Conservation (phyloP, 2,888 invertebrate genomes). For the Synergus umbraculus region DNA sequence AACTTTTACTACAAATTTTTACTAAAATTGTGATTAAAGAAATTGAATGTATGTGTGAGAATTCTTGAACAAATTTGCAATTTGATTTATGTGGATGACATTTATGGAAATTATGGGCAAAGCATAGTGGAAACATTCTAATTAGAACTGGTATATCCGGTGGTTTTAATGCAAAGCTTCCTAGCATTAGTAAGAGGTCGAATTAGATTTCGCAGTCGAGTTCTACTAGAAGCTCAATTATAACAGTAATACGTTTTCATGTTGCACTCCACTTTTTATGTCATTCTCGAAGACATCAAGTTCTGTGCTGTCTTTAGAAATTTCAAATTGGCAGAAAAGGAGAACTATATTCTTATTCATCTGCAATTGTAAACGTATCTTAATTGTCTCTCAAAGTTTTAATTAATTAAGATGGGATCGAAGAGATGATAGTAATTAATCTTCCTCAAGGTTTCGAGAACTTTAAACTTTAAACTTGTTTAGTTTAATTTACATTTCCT, state of each 20-base stretch:
- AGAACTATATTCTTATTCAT: not conserved
- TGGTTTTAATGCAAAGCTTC: not conserved
- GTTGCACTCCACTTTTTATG: not conserved
- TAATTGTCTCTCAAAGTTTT: not conserved
- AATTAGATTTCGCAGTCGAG: constrained; percentile 54
- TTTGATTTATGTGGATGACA: not conserved
- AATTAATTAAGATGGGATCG: not conserved
- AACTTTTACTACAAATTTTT: too few relatives aligned
- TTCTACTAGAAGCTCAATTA: constrained; percentile 50
- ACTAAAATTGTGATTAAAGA: too few relatives aligned
- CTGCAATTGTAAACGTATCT: not conserved
- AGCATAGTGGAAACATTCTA: not conserved
- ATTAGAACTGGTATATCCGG: not conserved
- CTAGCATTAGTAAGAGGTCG: constrained; percentile 2
- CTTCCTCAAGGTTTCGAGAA: not conserved
- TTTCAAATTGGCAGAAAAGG: not conserved
- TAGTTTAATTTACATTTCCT: not conserved
- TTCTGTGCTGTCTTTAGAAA: not conserved
- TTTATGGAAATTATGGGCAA: not conserved
- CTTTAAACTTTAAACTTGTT: not conserved
- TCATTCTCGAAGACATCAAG: not conserved
- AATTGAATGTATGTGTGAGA: not conserved
- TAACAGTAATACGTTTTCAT: constrained; percentile 43
- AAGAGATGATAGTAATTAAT: not conserved
- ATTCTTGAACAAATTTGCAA: not conserved